Base-by-base conservation (phyloP, 2,888 invertebrate species). In the Cheilosia impressa region DNA sequence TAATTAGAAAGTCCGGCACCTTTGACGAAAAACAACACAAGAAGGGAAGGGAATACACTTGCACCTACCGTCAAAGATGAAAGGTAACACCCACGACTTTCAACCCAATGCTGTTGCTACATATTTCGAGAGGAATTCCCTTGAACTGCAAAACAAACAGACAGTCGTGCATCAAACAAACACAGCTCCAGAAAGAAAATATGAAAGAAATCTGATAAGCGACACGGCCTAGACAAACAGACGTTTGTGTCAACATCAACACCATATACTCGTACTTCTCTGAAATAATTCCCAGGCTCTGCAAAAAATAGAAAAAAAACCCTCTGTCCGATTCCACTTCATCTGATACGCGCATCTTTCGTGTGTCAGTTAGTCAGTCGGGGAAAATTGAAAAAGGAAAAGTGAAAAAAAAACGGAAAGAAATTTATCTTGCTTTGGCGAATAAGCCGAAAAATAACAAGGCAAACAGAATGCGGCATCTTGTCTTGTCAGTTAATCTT, bases 401-500 rank as follows among this genome's bases (percentile, higher is more conserved):
- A 69, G 43, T 34, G 34, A 69, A 52, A 69, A 52, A 41, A 10
- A 57, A 69, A 31, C n/a, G 13, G n/a, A 78, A 84, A 45, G 58
- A 77, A 79, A 79, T 75, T 75, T 79, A 75, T 84, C 69, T 80
- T 73, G 62, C 79, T 79, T 83, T 79, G 63, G 43, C 63, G 78
- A 83, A 78, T 78, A 79, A 84, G 79, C 69, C 84, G 75, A 80
- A 80, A 84, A 84, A 79, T 84, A 84, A 84, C 75, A 84, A 84
- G 58, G 75, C 68, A 57, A 83, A 43, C 53, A 84, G 34, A 84
- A 84, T 75, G 75, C 84, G 84, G 80, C 84, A 84, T 84, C 84
- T 84, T 84, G 79, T 80, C 84, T 79, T 84, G 79, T 84, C 84
- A 76, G 84, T 84, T 84, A 84, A 84, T 84, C 84, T 80, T 34